These are phyloP conservation scores for Electrophaes corylata DNA, from an alignment of 2,888 invertebrate genomes.

Conservation along the genomic window DNA sequence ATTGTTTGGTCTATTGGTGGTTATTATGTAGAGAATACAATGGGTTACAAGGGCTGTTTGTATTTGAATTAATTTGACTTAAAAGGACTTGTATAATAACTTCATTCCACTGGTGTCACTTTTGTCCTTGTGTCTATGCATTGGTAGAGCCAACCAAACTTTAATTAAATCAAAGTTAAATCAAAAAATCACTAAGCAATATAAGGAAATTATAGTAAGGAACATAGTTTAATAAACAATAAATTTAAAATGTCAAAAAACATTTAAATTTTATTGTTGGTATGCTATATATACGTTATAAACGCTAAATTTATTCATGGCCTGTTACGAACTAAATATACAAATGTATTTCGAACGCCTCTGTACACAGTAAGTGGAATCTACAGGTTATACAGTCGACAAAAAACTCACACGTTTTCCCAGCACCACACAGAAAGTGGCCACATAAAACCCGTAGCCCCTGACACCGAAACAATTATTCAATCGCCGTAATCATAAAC, in stretches of 20 bases:
- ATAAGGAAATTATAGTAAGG: no score
- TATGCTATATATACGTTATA: no score
- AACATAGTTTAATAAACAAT: no score
- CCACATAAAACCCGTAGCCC: conserved; percentile 36
- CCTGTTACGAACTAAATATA: no score
- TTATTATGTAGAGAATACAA: conserved; percentile 32
- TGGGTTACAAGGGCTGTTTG: conserved; percentile 21
- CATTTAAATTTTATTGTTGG: no score
- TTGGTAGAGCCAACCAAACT: not conserved
- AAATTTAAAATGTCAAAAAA: no score
- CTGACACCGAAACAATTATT: conserved; percentile 55
- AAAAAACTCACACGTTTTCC: not conserved
- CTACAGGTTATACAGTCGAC: not conserved
- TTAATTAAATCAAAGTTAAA: no score
- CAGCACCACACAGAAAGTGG: not conserved
- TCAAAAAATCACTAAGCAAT: no score
- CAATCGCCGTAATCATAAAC: conserved; percentile 53
- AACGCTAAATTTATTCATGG: no score
- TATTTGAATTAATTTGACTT: conserved; percentile 23
- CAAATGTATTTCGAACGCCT: no score
- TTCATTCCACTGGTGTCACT: conserved; percentile 14
- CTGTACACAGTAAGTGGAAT: not conserved
- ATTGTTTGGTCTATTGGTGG: conserved; percentile 37
- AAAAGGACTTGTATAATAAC: conserved; percentile 20
- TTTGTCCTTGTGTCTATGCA: conserved; percentile 9